Conservation (phyloP, 1,140 invertebrate species). For the Diorhabda carinulata region DNA sequence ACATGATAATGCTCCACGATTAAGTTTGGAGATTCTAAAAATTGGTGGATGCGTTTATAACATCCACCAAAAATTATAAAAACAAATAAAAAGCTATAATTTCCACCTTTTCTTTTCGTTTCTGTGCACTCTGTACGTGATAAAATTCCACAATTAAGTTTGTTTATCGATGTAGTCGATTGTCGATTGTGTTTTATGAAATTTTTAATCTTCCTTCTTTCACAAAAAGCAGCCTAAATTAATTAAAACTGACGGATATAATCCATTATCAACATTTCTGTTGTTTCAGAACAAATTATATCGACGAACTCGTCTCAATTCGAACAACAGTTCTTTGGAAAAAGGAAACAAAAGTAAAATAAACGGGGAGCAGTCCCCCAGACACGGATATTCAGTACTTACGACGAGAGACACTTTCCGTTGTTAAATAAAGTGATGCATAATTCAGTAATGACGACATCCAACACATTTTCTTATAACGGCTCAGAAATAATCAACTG, state of each 20-base stretch:
- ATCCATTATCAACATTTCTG: not conserved
- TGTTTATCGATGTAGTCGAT: too few relatives aligned
- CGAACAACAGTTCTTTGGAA: not conserved
- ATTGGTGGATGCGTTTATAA: too few relatives aligned
- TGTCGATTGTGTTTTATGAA: too few relatives aligned
- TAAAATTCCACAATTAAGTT: too few relatives aligned
- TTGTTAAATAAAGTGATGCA: not conserved
- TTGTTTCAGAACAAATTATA: constrained; percentile 3
- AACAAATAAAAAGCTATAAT: too few relatives aligned
- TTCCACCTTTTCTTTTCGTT: too few relatives aligned
- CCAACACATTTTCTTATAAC: not conserved
- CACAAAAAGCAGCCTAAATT: not conserved
- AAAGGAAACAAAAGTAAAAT: constrained; percentile 3
- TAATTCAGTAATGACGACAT: not conserved
- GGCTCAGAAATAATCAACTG: not conserved
- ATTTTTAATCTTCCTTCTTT: too few relatives aligned
- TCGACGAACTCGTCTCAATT: not conserved
- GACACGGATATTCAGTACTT: not conserved
- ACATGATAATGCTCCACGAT: too few relatives aligned
- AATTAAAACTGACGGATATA: not conserved
- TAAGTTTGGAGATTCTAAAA: too few relatives aligned
- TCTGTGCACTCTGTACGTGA: too few relatives aligned
- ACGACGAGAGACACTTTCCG: not conserved
- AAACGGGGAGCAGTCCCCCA: not conserved
- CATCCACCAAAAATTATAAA: too few relatives aligned